A percentile compares a stretch with the other conserved stretches of the same genome.
These are phyloP conservation scores for Cotesia glomerata DNA, from an alignment of 1,140 invertebrate genomes.

Conservation along the genomic window DNA sequence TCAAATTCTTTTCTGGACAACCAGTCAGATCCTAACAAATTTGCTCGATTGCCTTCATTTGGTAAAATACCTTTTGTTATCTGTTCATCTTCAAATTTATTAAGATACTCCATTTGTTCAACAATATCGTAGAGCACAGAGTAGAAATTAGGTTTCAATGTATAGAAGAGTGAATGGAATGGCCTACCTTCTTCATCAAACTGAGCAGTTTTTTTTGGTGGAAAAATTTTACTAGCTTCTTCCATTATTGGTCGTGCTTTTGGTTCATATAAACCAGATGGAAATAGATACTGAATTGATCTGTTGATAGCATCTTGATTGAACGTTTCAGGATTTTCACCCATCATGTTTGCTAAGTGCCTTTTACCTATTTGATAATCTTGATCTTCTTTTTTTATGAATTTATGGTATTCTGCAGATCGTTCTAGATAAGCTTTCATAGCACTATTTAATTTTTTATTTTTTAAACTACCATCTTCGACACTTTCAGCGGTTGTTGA, in stretches of 20 bases:
- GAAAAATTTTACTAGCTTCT: slow-evolving; percentile 84
- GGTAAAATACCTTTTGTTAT: slow-evolving; percentile 67
- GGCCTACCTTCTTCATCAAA: slow-evolving; percentile 90
- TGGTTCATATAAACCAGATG: slow-evolving; percentile 85
- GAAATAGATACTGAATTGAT: slow-evolving; percentile 88
- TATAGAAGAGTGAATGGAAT: slow-evolving; percentile 90
- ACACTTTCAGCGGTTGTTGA: background rate
- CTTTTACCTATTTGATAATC: slow-evolving; percentile 92
- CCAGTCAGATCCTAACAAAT: slow-evolving; percentile 69
- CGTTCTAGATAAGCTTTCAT: slow-evolving; percentile 88
- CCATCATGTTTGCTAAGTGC: slow-evolving; percentile 99
- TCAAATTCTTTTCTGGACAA: slow-evolving; percentile 74
- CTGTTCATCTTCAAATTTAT: slow-evolving; percentile 74
- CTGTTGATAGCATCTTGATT: slow-evolving; percentile 89
- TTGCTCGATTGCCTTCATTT: slow-evolving; percentile 66
- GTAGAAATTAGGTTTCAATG: slow-evolving; percentile 82
- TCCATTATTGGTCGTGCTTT: slow-evolving; percentile 85
- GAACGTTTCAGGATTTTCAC: slow-evolving; percentile 85
- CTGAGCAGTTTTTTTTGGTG: slow-evolving; percentile 84
- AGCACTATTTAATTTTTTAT: slow-evolving; percentile 76
- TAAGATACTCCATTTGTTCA: slow-evolving; percentile 69
- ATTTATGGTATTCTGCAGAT: slow-evolving; percentile 80
- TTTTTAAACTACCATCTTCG: background rate
- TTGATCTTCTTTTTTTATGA: slow-evolving; percentile 80
- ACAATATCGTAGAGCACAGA: slow-evolving; percentile 75